A percentile compares a stretch with the other conserved stretches of the same genome.
These are phyloP conservation scores for Melierax canorus DNA, from an alignment of 2,113 vertebrate species.

Conservation along the genomic window DNA sequence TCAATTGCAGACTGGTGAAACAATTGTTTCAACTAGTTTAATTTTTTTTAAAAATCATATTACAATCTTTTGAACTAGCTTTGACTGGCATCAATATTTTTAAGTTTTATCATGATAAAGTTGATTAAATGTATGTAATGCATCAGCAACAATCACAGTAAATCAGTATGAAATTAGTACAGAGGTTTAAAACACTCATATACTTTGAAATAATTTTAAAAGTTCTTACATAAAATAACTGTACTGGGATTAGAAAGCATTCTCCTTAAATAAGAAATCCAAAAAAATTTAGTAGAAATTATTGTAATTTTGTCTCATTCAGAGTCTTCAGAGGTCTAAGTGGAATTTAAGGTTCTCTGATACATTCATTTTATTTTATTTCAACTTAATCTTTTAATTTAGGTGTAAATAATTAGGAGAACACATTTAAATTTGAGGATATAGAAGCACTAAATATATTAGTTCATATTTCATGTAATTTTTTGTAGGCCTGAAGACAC, in stretches of 20 bases:
- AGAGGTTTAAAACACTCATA: neutral
- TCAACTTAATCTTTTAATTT: neutral
- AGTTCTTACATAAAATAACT: neutral
- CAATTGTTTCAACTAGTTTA: neutral
- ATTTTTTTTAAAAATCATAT: neutral
- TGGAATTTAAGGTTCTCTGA: neutral
- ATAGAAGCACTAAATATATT: neutral
- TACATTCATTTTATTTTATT: neutral
- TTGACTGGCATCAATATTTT: neutral
- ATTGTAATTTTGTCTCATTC: neutral
- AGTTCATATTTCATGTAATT: neutral
- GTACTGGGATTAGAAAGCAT: neutral
- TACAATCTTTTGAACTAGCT: neutral
- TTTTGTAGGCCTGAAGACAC: neutral
- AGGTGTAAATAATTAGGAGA: neutral
- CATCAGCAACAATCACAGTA: neutral
- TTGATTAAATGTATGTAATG: neutral
- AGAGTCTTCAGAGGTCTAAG: neutral
- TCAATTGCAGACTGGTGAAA: neutral
- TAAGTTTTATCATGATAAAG: neutral
- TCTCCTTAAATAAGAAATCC: slow-evolving; percentile 20
- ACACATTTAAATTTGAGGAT: neutral
- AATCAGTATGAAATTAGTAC: neutral
- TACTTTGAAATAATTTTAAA: neutral
- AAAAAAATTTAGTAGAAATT: neutral